Evolutionary conservation across 2,113 vertebrate genomes (phyloP).

Genomic region (Megaceryle torquata): DNA sequence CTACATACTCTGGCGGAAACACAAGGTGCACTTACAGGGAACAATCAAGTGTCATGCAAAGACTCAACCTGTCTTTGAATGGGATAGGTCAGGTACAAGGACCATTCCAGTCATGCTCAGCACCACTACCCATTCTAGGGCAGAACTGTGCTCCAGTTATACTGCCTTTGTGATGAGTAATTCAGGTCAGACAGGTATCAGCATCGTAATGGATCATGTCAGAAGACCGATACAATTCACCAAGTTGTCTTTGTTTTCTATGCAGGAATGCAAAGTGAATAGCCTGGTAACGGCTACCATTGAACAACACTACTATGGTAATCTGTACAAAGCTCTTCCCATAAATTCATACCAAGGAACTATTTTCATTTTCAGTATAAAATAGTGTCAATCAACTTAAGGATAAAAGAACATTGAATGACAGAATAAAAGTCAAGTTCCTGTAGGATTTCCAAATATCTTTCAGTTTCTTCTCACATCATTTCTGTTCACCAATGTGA

Average conservation of each 20-base stretch:
- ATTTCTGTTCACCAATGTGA: neutral
- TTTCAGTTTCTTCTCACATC: neutral
- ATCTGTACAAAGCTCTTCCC: neutral
- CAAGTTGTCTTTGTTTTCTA: neutral
- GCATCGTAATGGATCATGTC: neutral
- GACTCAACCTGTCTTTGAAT: neutral
- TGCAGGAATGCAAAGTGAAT: neutral
- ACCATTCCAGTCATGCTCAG: neutral
- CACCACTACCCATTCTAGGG: neutral
- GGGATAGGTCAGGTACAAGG: neutral
- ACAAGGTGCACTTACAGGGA: rapidly evolving
- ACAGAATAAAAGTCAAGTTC: neutral
- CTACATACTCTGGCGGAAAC: neutral
- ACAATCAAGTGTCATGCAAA: neutral
- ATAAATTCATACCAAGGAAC: neutral
- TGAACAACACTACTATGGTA: neutral
- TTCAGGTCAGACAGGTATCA: neutral
- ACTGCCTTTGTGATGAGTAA: neutral
- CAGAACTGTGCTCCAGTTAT: neutral
- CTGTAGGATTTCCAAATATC: neutral
- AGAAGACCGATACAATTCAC: neutral
- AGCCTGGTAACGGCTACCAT: neutral
- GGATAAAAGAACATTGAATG: neutral
- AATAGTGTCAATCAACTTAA: neutral
- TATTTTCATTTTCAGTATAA: neutral